Evolutionary conservation across 1,140 invertebrate genomes (phyloP).

Genomic region (Pseudomyrmex gracilis): DNA sequence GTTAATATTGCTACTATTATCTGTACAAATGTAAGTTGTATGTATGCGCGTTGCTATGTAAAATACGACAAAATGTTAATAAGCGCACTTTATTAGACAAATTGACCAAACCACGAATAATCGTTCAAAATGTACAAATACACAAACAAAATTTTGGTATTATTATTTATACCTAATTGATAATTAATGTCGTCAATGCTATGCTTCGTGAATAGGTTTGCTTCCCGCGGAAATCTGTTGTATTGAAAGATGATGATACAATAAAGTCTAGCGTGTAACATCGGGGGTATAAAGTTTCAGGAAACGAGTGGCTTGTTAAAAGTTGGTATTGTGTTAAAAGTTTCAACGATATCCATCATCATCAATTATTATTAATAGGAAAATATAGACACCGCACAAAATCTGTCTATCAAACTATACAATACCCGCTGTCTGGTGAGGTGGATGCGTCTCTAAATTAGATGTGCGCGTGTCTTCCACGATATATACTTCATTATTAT

Average conservation of each 20-base stretch:
- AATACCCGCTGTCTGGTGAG: background rate
- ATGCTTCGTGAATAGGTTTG: background rate
- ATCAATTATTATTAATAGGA: constrained; percentile 55
- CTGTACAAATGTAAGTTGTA: background rate
- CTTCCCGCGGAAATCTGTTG: background rate
- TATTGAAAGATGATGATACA: constrained; percentile 43
- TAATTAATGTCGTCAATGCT: background rate
- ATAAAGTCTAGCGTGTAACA: constrained; percentile 33
- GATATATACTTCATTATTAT: constrained; percentile 21
- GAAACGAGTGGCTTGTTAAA: constrained; percentile 54
- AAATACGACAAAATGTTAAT: too few relatives aligned
- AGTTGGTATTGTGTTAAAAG: constrained; percentile 50
- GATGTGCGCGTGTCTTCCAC: constrained; percentile 9
- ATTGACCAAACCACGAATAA: background rate
- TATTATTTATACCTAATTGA: background rate
- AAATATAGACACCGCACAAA: constrained; percentile 3
- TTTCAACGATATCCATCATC: constrained; percentile 53
- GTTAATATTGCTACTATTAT: constrained; percentile 20
- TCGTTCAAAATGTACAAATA: too few relatives aligned
- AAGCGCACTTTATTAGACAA: too few relatives aligned
- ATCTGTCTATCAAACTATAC: constrained; percentile 46
- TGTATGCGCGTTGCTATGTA: background rate
- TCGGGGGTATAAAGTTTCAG: constrained; percentile 14
- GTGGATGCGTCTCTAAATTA: constrained; percentile 30
- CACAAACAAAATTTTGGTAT: background rate